Conservation (phyloP, 2,888 invertebrate species). For the Dinocampus coccinellae region DNA sequence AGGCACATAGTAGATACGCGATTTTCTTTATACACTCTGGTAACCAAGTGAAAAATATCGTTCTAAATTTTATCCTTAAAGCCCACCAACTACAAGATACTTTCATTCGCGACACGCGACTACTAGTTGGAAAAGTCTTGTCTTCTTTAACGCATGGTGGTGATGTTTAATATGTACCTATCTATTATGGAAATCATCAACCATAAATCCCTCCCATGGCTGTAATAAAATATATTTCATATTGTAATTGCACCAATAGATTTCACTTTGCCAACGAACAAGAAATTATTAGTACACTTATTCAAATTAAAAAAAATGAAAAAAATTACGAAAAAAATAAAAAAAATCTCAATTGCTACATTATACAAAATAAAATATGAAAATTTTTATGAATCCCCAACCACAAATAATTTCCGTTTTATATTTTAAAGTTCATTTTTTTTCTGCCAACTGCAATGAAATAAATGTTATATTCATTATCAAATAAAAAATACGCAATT, state of each 20-base stretch:
- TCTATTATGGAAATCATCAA: constrained; percentile 44
- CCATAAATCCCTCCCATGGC: constrained; percentile 41
- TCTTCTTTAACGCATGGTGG: constrained; percentile 42
- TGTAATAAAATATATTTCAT: neutral
- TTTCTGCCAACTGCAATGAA: neutral
- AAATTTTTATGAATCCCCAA: neutral
- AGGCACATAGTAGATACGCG: constrained; percentile 67
- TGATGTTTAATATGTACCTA: constrained; percentile 32
- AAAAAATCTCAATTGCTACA: neutral
- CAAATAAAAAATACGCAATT: constrained; percentile 27
- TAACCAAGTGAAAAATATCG: constrained; percentile 70
- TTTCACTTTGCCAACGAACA: constrained; percentile 24
- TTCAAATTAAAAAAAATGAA: neutral
- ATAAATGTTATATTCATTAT: neutral
- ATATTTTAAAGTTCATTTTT: neutral
- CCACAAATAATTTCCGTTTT: neutral
- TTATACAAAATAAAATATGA: neutral
- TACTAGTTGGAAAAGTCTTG: constrained; percentile 61
- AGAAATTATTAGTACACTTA: neutral
- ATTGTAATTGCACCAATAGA: constrained; percentile 11
- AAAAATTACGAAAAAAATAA: neutral
- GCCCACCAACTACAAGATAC: constrained; percentile 59
- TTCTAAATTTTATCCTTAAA: constrained; percentile 68
- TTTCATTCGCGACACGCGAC: constrained; percentile 69
- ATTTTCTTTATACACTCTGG: constrained; percentile 70